A percentile compares a stretch with the other conserved stretches of the same genome.
Evolutionary conservation across 2,797 vertebrate species (phyloP).

Genomic region (Typhlichthys subterraneus): DNA sequence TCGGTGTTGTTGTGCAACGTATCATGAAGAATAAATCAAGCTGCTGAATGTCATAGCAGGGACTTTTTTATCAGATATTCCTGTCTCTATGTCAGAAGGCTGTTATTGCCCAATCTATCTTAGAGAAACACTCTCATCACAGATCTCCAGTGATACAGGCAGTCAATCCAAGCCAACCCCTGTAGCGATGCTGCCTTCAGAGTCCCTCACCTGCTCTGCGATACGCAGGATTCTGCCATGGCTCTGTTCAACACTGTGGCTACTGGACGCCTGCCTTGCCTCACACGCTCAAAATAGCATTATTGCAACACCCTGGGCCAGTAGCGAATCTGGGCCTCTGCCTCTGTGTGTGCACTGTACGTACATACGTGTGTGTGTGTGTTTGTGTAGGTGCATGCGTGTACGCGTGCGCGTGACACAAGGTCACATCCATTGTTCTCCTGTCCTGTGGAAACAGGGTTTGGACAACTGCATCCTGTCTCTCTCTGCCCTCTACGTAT

Average conservation of each 20-base stretch:
- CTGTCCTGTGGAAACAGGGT: slow-evolving; percentile 80
- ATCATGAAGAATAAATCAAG: no score
- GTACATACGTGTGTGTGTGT: not conserved
- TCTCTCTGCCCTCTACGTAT: slow-evolving; percentile 68
- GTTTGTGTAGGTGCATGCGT: slow-evolving; percentile 11
- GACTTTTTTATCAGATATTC: slow-evolving; percentile 13
- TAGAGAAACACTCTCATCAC: slow-evolving; percentile 11
- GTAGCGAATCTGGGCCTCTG: slow-evolving; percentile 73
- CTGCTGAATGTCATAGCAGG: not conserved
- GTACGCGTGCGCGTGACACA: slow-evolving; percentile 64
- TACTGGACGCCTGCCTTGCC: slow-evolving; percentile 61
- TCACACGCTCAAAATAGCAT: slow-evolving; percentile 75
- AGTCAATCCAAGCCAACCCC: slow-evolving; percentile 32
- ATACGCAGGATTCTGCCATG: slow-evolving; percentile 47
- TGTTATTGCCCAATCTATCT: slow-evolving; percentile 22
- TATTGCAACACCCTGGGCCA: slow-evolving; percentile 73
- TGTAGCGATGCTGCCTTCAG: slow-evolving; percentile 25
- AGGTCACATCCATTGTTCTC: slow-evolving; percentile 84
- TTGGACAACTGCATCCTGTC: slow-evolving; percentile 82
- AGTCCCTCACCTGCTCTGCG: slow-evolving; percentile 13
- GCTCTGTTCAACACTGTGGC: slow-evolving; percentile 48
- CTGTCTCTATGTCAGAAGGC: slow-evolving; percentile 13
- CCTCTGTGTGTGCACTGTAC: slow-evolving; percentile 45
- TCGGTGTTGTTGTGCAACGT: no score
- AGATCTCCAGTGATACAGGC: slow-evolving; percentile 25